These are phyloP conservation scores for Aethes cnicana DNA, from an alignment of 2,888 invertebrate genomes.

Conservation along the genomic window DNA sequence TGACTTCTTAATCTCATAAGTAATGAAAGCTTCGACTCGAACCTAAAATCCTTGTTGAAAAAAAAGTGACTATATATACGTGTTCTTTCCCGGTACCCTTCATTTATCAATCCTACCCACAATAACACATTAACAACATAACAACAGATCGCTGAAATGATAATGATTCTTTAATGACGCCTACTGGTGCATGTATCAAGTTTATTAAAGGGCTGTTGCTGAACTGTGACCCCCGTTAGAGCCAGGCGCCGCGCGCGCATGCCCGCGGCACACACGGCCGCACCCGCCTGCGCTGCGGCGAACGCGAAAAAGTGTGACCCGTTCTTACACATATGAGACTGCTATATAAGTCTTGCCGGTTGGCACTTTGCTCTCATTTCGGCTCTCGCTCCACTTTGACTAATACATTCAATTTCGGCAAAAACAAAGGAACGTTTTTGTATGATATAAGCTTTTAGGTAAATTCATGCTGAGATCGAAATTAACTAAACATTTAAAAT, in stretches of 20 bases:
- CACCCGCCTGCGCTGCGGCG: conserved; percentile 69
- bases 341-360: conserved; percentile 78
- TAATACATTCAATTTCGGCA: conserved; percentile 61
- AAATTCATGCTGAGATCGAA: conserved; percentile 30
- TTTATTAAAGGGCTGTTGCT: conserved; percentile 21
- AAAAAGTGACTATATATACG: no score
- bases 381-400: conserved; percentile 73
- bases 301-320: conserved; percentile 79
- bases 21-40: no score
- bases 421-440: conserved; percentile 19
- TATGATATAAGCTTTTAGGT: conserved; percentile 24
- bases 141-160: conserved; percentile 1
- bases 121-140: no score
- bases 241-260: conserved; percentile 5
- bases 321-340: conserved; percentile 81
- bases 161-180: no score
- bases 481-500: conserved; percentile 44
- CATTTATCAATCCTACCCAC: no score
- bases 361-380: conserved; percentile 80
- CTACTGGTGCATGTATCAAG: neutral
- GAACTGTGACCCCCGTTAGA: conserved; percentile 23
- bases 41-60: no score
- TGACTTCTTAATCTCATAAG: no score
- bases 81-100: no score
- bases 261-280: conserved; percentile 47